Base-by-base conservation (phyloP, 2,888 invertebrate genomes). In the Coelinius sp. region DNA sequence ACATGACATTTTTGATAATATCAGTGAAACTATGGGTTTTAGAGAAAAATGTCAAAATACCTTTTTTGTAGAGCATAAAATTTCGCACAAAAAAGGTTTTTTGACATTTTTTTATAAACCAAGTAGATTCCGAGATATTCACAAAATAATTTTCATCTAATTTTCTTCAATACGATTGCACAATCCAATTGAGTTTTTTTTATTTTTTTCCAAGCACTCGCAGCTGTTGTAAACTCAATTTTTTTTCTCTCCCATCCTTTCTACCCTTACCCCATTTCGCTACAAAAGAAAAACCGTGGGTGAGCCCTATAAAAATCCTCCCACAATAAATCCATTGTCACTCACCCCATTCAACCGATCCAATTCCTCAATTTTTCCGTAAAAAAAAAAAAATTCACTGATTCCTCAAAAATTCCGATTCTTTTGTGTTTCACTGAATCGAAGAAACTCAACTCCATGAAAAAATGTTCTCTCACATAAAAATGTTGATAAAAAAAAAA, bases 191-290 rank as follows among this genome's bases (percentile, higher is more conserved):
- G 17, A 49, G 4, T 31, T 8, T 31, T 20, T 24, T 25, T 71
- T 35, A 24, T 52, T 52, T 31, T 70, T 69, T 31, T 12, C 31
- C 14, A n/a, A 52, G 20, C 49, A 20, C 59, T 20, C 35, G 20
- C 59, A 59, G 59, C 59, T 59, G 59, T 35, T 35, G 62, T n/a
- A 74, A 81, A 82, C 79, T 79, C 79, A 82, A 83, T 84, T 84
- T 78, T 81, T 80, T 81, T 84, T 84, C 82, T 79, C 82, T 80
- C 82, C 79, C 80, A 78, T 82, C 80, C 80, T 80, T 80, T 81
- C 83, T 77, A 73, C 80, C 79, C 80, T 77, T 81, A 76, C 81
- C 83, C 82, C 84, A 85, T 85, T 84, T 84, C 83, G 77, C 83
- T 81, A 83, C 84, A 85, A 85, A 75, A 83, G 75, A 79, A 78